These are phyloP conservation scores for Xiphias gladius DNA, from an alignment of 2,113 vertebrate species.

Conservation along the genomic window DNA sequence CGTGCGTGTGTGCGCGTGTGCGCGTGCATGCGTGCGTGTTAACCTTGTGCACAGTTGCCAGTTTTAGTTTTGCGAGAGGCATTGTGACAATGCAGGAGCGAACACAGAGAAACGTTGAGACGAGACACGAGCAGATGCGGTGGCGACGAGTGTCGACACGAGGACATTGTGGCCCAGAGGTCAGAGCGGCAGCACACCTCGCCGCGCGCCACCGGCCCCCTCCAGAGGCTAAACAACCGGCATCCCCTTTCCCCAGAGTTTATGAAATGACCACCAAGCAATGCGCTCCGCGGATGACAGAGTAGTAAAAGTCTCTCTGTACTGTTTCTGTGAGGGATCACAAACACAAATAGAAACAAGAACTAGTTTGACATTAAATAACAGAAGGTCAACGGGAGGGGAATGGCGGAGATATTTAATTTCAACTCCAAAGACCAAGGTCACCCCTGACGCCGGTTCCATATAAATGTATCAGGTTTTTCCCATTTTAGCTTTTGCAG, in stretches of 20 bases:
- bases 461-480: too few relatives aligned
- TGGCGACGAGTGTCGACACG: constrained; percentile 12
- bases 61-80: constrained; percentile 42
- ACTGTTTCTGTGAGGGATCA: background rate
- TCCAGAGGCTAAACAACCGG: constrained; percentile 15
- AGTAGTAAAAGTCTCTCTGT: background rate
- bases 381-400: constrained; percentile 8
- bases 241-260: background rate
- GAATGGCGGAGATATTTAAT: background rate
- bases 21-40: constrained; percentile 2
- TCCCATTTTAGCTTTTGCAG: background rate
- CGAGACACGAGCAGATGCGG: constrained; percentile 27
- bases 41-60: constrained; percentile 36
- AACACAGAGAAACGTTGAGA: constrained; percentile 4
- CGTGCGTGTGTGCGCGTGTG: constrained; percentile 11
- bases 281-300: background rate
- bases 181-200: background rate
- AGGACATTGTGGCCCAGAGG: constrained; percentile 28
- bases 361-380: constrained; percentile 1
- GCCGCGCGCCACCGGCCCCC: background rate
- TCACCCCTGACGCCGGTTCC: background rate
- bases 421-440: background rate
- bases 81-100: constrained; percentile 7
- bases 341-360: background rate
- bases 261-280: constrained; percentile 4